phyloP scores from a whole-genome alignment of 2,888 invertebrate genomes.

The Coleophora flavipennella region DNA sequence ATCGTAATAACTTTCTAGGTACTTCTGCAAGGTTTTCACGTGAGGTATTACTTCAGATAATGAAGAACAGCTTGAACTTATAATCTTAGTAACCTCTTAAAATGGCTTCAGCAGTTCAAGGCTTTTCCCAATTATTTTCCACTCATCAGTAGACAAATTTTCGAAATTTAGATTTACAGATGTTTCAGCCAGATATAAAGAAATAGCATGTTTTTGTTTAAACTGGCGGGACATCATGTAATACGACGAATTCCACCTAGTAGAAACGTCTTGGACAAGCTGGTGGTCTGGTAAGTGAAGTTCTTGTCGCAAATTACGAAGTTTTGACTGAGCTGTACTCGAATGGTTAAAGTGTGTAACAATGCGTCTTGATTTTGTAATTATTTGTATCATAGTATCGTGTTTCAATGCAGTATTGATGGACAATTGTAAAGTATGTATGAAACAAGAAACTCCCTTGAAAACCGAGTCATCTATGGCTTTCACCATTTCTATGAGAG shows the following conservation, averaged over 20 bases:
- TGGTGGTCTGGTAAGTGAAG: slow-evolving; percentile 22
- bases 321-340: slow-evolving; percentile 10
- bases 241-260: slow-evolving; percentile 20
- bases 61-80: slow-evolving; percentile 7
- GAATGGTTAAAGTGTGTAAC: slow-evolving; percentile 28
- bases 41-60: slow-evolving; percentile 9
- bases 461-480: slow-evolving; percentile 9
- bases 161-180: background rate
- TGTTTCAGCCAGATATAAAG: slow-evolving; percentile 15
- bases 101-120: slow-evolving; percentile 6
- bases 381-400: slow-evolving; percentile 17
- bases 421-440: slow-evolving; percentile 4
- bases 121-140: slow-evolving; percentile 1
- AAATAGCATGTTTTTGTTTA: slow-evolving; percentile 20
- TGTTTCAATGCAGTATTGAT: slow-evolving; percentile 20
- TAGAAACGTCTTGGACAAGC: slow-evolving; percentile 20
- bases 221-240: slow-evolving; percentile 18
- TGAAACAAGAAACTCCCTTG: slow-evolving; percentile 10
- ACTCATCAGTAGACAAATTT: background rate
- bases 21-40: slow-evolving; percentile 6
- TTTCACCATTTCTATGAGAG: slow-evolving; percentile 8
- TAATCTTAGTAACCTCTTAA: slow-evolving; percentile 7
- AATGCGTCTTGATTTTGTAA: slow-evolving; percentile 21
- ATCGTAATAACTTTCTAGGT: slow-evolving; percentile 3
- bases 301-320: slow-evolving; percentile 19